These are phyloP conservation scores for Lydus trimaculatus DNA, from an alignment of 2,888 invertebrate genomes.

Conservation along the genomic window DNA sequence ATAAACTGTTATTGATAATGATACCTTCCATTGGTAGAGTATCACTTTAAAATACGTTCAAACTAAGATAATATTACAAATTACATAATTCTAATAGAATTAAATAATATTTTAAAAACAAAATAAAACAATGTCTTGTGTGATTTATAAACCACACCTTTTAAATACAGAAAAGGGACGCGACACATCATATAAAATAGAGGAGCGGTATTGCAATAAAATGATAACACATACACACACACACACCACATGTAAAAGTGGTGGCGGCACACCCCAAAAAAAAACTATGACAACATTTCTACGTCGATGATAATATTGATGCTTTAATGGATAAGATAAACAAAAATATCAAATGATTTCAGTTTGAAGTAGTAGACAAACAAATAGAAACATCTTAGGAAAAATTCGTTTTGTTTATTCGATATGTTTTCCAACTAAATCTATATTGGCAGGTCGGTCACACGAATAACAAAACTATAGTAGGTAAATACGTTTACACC, in stretches of 20 bases:
- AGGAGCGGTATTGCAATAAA: conserved; percentile 3
- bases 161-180: neutral
- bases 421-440: neutral
- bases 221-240: neutral
- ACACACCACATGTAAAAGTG: no score
- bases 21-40: neutral
- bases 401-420: neutral
- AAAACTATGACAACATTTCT: neutral
- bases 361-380: neutral
- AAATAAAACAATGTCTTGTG: neutral
- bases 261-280: conserved; percentile 4
- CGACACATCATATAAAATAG: neutral
- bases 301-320: neutral
- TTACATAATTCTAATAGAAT: neutral
- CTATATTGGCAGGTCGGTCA: neutral
- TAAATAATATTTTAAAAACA: neutral
- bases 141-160: conserved; percentile 1
- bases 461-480: neutral
- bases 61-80: neutral
- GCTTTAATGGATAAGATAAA: neutral
- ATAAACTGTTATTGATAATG: neutral
- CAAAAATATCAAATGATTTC: neutral
- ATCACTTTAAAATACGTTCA: neutral
- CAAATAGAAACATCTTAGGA: neutral
- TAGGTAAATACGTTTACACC: no score